A percentile compares a stretch with the other conserved stretches of the same genome.
Conservation (phyloP, 1,140 invertebrate genomes). For the Trichomalopsis sarcophagae region DNA sequence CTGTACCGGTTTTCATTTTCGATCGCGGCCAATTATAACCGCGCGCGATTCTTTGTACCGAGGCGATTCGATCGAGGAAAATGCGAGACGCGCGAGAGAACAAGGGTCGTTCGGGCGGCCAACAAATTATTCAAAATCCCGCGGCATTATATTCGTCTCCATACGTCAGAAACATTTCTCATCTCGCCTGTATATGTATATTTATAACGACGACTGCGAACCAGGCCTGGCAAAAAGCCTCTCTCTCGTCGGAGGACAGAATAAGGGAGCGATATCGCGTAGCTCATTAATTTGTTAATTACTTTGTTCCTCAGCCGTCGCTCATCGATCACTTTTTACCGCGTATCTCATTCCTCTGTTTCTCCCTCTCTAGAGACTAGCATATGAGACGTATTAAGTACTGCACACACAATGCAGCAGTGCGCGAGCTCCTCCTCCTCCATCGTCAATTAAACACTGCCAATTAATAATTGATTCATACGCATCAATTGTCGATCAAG, state of each 20-base stretch:
- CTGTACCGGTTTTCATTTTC: neutral
- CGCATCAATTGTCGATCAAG: constrained; percentile 18
- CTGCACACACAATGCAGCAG: neutral
- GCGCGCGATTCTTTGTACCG: too few relatives aligned
- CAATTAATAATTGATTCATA: constrained; percentile 44
- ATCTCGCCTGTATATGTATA: too few relatives aligned
- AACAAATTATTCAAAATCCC: too few relatives aligned
- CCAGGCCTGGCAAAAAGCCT: too few relatives aligned
- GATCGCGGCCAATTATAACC: too few relatives aligned
- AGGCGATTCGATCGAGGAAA: too few relatives aligned
- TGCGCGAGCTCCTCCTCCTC: neutral
- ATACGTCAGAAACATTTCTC: too few relatives aligned
- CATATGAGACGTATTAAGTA: neutral
- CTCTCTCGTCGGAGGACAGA: neutral
- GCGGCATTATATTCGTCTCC: too few relatives aligned
- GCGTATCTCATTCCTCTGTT: neutral
- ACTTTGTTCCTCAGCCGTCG: constrained; percentile 48
- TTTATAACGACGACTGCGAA: too few relatives aligned
- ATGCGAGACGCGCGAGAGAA: neutral
- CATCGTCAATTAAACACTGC: constrained; percentile 31
- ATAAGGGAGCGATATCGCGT: constrained; percentile 23
- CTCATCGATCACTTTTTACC: constrained; percentile 48
- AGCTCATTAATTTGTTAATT: constrained; percentile 55
- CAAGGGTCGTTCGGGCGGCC: neutral
- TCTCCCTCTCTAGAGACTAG: neutral